phyloP scores from a whole-genome alignment of 2,113 vertebrate genomes.

The Myotis brandtii region DNA sequence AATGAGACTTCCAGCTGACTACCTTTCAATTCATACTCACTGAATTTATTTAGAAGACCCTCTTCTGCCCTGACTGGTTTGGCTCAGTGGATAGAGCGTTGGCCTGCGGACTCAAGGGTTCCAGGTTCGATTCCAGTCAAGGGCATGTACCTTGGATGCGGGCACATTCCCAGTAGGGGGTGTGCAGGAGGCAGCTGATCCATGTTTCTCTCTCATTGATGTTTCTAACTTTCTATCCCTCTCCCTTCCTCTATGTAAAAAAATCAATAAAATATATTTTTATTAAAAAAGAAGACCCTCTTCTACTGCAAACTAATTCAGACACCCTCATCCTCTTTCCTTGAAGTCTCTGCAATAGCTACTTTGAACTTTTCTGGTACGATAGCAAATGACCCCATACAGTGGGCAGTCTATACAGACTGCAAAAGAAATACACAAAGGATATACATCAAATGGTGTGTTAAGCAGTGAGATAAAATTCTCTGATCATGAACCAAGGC shows the following conservation, averaged over 20 bases:
- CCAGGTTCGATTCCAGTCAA: no score
- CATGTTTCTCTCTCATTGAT: no score
- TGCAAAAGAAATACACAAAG: background rate
- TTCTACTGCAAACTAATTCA: constrained; percentile 66
- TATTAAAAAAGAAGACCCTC: background rate
- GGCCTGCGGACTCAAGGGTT: no score
- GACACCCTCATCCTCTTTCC: constrained; percentile 44
- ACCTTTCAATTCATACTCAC: constrained; percentile 59
- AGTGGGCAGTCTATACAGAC: background rate
- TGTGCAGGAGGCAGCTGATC: no score
- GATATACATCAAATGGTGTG: background rate
- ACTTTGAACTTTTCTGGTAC: constrained; percentile 1
- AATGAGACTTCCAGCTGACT: constrained; percentile 58
- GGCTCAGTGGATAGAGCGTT: no score
- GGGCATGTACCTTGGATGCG: no score
- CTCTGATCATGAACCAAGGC: background rate
- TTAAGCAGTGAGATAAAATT: constrained; percentile 23
- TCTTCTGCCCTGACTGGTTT: background rate
- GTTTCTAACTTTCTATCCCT: no score
- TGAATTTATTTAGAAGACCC: constrained; percentile 2
- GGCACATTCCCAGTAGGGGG: no score
- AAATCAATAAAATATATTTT: no score
- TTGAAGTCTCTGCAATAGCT: background rate
- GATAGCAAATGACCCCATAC: background rate
- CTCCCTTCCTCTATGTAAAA: no score